Evolutionary conservation across 2,888 invertebrate species (phyloP), one percentile per base, ranked within the genome.

Genomic region (Agrilus mali): DNA sequence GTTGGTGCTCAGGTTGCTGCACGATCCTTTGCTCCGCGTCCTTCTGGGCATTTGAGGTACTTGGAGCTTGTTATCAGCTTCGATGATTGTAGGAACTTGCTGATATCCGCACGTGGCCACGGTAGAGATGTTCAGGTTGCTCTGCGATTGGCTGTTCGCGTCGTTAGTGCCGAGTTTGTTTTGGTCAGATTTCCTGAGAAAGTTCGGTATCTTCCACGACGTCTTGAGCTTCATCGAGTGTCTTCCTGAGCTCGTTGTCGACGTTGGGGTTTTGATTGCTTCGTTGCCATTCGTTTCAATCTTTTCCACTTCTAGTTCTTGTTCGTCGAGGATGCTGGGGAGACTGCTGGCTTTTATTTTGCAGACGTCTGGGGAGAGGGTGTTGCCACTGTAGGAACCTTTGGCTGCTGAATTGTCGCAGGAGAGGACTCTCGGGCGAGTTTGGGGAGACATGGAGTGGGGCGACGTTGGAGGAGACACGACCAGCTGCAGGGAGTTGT

Each of bases 321-420:
- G 67, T 50, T 82, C 82, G 58, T 86, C 86, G 56, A 88, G 68
- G 57, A 87, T 86, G 59, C 86, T 87, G 1, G 88, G 88, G 58
- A 88, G 64, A 44, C 87, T 87, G 59, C 80, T 86, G 40, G 87
- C 86, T 64, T 81, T 72, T 63, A 77, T 73, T 61, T 73, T 71
- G 57, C 77, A 76, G 7, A 73, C 70, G 50, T 72, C 73, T 8
- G 78, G 77, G 8, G 77, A 75, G 5, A 78, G 65, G 56, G 72
- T 72, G 57, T 76, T 73, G 47, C 68, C 72, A 50, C 72, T 67
- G 47, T 71, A 56, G 49, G 41, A 33, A 2, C 53, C 50, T 50
- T 60, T 63, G 27, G 50, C 50, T 7, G 59, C 47, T 7, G 62
- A 55, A 7, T 63, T 64, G 48, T 64, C 66, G 45, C 65, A 66